phyloP scores from a whole-genome alignment of 2,888 invertebrate genomes.

The Brachypalpus laphriformis region DNA sequence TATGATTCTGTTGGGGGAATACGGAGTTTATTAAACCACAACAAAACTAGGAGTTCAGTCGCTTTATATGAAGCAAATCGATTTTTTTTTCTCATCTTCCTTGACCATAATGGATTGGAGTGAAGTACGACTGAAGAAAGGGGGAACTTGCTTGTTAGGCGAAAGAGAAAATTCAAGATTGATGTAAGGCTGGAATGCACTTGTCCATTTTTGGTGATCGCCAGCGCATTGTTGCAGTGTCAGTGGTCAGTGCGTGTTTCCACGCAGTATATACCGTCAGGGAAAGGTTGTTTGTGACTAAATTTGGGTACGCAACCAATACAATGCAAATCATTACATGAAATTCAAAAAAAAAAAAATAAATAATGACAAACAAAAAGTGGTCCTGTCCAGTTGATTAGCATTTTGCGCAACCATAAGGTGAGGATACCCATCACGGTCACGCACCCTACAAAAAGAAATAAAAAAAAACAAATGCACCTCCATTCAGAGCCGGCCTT shows the following conservation, averaged over 20 bases:
- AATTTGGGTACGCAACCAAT: conserved; percentile 47
- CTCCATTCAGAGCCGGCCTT: not conserved
- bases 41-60: conserved; percentile 66
- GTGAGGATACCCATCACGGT: not conserved
- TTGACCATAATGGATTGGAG: conserved; percentile 46
- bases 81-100: conserved; percentile 42
- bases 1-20: conserved; percentile 63
- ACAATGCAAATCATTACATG: conserved; percentile 54
- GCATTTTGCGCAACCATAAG: conserved; percentile 13
- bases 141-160: conserved; percentile 52
- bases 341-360: not conserved
- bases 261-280: conserved; percentile 22
- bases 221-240: conserved; percentile 33
- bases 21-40: conserved; percentile 69
- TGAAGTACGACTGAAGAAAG: conserved; percentile 37
- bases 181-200: conserved; percentile 68
- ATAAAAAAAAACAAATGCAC: not conserved
- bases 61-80: conserved; percentile 59
- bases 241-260: conserved; percentile 26
- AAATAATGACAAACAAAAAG: conserved; percentile 3
- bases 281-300: conserved; percentile 51
- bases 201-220: conserved; percentile 68
- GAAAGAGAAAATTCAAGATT: conserved; percentile 72
- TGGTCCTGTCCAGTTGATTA: conserved; percentile 41
- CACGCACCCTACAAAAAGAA: conserved; percentile 16